Percentiles rank a stretch among this genome's conserved stretches.
phyloP scores from a whole-genome alignment of 2,888 invertebrate genomes.

The Hyles lineata region DNA sequence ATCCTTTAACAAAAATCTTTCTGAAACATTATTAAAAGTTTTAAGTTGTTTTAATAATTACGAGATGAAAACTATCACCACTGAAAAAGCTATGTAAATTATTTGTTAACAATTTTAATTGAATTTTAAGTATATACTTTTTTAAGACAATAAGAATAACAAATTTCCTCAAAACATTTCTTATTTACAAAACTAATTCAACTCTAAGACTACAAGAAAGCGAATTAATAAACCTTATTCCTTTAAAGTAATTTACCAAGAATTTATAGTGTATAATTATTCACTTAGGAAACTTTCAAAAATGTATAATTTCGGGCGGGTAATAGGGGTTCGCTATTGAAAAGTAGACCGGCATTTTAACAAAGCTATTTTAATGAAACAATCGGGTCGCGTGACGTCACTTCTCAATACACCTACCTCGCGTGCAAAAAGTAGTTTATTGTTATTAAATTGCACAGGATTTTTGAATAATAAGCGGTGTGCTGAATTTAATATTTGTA shows the following conservation, averaged over 20 bases:
- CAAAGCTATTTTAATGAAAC: constrained; percentile 21
- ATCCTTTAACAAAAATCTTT: background rate
- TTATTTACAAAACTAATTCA: background rate
- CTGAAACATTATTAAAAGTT: too few relatives aligned
- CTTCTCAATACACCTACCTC: constrained; percentile 24
- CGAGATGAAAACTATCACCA: too few relatives aligned
- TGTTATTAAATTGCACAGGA: too few relatives aligned
- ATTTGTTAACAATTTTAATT: too few relatives aligned
- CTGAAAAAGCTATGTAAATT: too few relatives aligned
- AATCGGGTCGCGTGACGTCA: constrained; percentile 32
- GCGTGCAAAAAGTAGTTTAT: background rate
- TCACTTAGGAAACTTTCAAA: constrained; percentile 13
- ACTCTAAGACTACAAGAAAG: background rate
- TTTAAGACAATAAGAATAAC: too few relatives aligned
- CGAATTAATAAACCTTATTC: background rate
- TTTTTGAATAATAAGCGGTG: background rate
- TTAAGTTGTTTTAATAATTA: too few relatives aligned
- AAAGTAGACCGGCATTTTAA: constrained; percentile 1
- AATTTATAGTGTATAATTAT: constrained; percentile 18
- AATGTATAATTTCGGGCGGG: constrained; percentile 26
- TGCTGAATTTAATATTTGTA: background rate
- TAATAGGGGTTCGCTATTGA: constrained; percentile 27
- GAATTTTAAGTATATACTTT: too few relatives aligned
- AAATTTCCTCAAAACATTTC: too few relatives aligned
- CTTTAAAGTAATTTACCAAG: constrained; percentile 21